Percentiles rank a stretch among this genome's conserved stretches.
Evolutionary conservation across 2,888 invertebrate genomes (phyloP).

Genomic region (Drosophila fungiperda): DNA sequence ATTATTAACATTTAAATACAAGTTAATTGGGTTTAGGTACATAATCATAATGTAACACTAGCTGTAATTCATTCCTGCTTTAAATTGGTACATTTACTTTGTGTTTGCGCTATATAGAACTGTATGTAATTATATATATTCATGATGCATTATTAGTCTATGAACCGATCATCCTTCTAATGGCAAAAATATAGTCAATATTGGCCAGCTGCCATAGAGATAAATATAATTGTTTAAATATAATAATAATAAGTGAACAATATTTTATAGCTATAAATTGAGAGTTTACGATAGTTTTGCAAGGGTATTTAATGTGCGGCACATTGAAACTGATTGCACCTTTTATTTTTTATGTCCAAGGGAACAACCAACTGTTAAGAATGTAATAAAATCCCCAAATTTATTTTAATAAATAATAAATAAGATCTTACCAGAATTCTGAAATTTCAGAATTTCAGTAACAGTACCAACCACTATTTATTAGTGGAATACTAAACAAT

Average conservation of each 20-base stretch:
- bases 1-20: background rate
- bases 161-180: background rate
- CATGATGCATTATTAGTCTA: no score
- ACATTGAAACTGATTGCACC: constrained; percentile 8
- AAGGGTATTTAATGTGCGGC: constrained; percentile 2
- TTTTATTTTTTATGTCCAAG: no score
- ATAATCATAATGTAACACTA: background rate
- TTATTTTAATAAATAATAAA: background rate
- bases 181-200: background rate
- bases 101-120: background rate
- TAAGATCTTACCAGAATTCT: constrained; percentile 86
- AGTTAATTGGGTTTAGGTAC: background rate
- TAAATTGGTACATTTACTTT: no score
- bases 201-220: background rate
- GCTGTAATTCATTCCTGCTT: no score
- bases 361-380: no score
- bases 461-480: background rate
- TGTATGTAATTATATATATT: background rate
- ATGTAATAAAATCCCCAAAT: background rate
- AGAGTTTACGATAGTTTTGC: background rate
- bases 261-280: no score
- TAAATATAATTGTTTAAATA: background rate
- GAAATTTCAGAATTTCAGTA: accelerated
- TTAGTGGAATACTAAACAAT: background rate
- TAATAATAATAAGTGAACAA: no score